A percentile compares a stretch with the other conserved stretches of the same genome.
Evolutionary conservation across 1,140 invertebrate species (phyloP).

Genomic region (Planococcus citri): DNA sequence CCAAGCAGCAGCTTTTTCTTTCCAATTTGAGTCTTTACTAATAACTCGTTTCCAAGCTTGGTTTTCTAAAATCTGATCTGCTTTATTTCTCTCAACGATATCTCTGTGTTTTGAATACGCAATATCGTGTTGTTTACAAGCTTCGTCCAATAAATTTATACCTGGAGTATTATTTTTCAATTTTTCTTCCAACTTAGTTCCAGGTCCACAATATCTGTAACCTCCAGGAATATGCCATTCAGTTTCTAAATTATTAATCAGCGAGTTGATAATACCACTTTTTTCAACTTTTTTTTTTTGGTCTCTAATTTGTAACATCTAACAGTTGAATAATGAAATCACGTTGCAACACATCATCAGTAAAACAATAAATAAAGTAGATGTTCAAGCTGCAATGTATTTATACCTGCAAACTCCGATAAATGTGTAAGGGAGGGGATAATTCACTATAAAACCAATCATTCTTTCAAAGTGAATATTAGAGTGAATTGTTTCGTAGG

Average conservation of each 20-base stretch:
- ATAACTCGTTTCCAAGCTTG: slow-evolving; percentile 33
- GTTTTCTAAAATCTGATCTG: slow-evolving; percentile 33
- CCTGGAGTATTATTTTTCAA: slow-evolving; percentile 32
- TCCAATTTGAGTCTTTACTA: slow-evolving; percentile 32
- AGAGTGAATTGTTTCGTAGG: no score
- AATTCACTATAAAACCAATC: no score
- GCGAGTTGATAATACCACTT: not conserved
- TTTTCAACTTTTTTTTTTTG: not conserved
- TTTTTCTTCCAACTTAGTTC: slow-evolving; percentile 36
- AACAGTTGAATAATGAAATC: no score
- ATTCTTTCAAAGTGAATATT: no score
- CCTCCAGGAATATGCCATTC: not conserved
- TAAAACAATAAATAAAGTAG: no score
- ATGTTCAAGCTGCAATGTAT: no score
- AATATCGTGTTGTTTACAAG: slow-evolving; percentile 38
- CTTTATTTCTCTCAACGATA: slow-evolving; percentile 32
- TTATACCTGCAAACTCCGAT: no score
- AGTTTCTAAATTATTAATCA: not conserved
- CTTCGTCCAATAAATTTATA: slow-evolving; percentile 35
- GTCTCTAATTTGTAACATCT: no score
- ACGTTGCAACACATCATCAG: no score
- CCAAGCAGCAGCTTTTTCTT: slow-evolving; percentile 32
- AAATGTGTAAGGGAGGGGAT: no score
- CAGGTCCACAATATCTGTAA: slow-evolving; percentile 34
- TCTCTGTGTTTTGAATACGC: slow-evolving; percentile 33